A percentile compares a stretch with the other conserved stretches of the same genome.
Evolutionary conservation across 2,113 vertebrate genomes (phyloP).

Genomic region (Apus apus): DNA sequence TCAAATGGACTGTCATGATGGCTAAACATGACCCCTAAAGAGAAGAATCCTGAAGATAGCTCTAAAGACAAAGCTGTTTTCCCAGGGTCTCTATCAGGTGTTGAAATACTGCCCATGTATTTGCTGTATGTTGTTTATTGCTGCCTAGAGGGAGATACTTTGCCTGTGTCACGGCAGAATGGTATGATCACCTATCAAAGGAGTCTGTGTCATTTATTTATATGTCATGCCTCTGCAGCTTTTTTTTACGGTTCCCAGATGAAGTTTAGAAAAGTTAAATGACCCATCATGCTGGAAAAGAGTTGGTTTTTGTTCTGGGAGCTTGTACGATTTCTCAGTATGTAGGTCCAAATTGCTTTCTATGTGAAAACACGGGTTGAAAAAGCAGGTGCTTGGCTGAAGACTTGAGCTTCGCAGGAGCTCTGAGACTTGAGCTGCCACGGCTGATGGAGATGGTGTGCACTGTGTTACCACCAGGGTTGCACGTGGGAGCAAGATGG

Average conservation of each 20-base stretch:
- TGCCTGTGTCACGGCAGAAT: not conserved
- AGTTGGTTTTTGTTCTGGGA: conserved; percentile 24
- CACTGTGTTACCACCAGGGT: not conserved
- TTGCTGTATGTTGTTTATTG: not conserved
- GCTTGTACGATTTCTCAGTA: not conserved
- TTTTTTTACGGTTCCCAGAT: not conserved
- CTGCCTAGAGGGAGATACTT: not conserved
- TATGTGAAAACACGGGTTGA: not conserved
- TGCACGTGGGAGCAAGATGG: not conserved
- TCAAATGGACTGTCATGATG: not conserved
- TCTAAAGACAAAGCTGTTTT: not conserved
- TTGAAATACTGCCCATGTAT: not conserved
- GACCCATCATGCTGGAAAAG: not conserved
- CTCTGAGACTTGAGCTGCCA: not conserved
- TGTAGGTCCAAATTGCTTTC: not conserved
- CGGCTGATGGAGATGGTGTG: not conserved
- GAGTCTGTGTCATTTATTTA: not conserved
- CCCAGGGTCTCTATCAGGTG: not conserved
- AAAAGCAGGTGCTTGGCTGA: conserved; percentile 65
- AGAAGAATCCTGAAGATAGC: not conserved
- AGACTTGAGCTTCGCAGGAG: conserved; percentile 41
- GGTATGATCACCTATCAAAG: not conserved
- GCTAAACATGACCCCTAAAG: not conserved
- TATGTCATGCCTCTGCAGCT: not conserved
- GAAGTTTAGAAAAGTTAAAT: conserved; percentile 6